Evolutionary conservation across 2,797 vertebrate species (phyloP).

Genomic region (Ctenosaura bakeri): DNA sequence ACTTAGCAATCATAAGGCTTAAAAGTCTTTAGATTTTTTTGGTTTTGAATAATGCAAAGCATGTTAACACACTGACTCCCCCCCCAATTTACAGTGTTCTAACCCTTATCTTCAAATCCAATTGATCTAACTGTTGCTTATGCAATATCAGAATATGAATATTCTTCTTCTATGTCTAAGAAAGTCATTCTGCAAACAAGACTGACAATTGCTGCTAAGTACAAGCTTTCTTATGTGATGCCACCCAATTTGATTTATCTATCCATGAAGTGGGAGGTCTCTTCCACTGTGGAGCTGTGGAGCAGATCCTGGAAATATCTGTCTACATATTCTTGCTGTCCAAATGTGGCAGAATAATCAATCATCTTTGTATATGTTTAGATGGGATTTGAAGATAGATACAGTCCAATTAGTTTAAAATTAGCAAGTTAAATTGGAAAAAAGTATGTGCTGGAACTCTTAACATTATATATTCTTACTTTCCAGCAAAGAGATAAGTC

Average conservation of each 20-base stretch:
- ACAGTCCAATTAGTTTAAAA: background rate
- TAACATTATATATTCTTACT: too few relatives aligned
- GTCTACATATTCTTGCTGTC: too few relatives aligned
- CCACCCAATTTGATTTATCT: background rate
- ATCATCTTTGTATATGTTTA: background rate
- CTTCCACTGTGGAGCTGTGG: background rate
- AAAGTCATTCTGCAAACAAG: background rate
- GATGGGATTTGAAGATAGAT: background rate
- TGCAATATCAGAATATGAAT: background rate
- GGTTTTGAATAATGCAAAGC: background rate
- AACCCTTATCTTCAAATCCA: background rate
- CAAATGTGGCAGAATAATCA: background rate
- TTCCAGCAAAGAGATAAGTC: background rate
- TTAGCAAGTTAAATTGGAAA: background rate
- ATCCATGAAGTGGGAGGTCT: background rate
- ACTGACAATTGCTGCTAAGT: background rate
- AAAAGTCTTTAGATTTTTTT: background rate
- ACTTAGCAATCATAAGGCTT: background rate
- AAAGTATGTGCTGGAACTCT: too few relatives aligned
- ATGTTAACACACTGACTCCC: background rate
- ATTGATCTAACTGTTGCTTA: background rate
- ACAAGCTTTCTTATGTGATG: background rate
- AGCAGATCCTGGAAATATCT: too few relatives aligned
- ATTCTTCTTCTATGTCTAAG: background rate
- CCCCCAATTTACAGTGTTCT: background rate